phyloP scores from a whole-genome alignment of 2,888 invertebrate genomes.

The Thyatira batis region DNA sequence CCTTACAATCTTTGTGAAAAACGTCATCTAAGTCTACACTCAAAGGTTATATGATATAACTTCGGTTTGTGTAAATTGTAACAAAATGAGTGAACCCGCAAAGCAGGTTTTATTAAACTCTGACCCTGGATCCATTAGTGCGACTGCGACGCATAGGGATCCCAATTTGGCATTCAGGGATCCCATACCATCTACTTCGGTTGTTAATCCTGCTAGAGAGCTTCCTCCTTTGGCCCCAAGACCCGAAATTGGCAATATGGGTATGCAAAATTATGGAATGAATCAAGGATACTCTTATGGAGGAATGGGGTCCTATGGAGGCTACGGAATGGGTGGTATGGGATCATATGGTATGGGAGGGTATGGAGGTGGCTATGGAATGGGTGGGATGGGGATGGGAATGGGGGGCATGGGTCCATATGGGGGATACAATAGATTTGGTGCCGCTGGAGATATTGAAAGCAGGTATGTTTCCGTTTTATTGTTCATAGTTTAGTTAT shows the following conservation, averaged over 20 bases:
- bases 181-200: conserved; percentile 52
- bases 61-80: conserved; percentile 16
- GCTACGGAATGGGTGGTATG: conserved; percentile 25
- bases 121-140: conserved; percentile 53
- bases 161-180: conserved; percentile 50
- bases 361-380: conserved; percentile 37
- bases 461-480: conserved; percentile 74
- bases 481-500: neutral
- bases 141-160: conserved; percentile 33
- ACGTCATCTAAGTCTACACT: conserved; percentile 22
- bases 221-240: conserved; percentile 64
- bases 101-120: conserved; percentile 53
- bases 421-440: conserved; percentile 69
- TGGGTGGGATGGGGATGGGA: conserved; percentile 39
- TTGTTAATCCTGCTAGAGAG: conserved; percentile 22
- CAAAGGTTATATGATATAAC: conserved; percentile 28
- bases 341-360: conserved; percentile 33
- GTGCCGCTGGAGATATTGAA: conserved; percentile 84
- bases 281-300: conserved; percentile 23
- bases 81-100: conserved; percentile 60
- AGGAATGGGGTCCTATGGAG: conserved; percentile 33
- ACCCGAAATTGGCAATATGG: conserved; percentile 53
- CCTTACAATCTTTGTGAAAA: conserved; percentile 10
- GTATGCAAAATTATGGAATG: conserved; percentile 51
- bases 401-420: conserved; percentile 55